Base-by-base conservation (phyloP, 2,797 vertebrate species). In the Chaunax sp. region DNA sequence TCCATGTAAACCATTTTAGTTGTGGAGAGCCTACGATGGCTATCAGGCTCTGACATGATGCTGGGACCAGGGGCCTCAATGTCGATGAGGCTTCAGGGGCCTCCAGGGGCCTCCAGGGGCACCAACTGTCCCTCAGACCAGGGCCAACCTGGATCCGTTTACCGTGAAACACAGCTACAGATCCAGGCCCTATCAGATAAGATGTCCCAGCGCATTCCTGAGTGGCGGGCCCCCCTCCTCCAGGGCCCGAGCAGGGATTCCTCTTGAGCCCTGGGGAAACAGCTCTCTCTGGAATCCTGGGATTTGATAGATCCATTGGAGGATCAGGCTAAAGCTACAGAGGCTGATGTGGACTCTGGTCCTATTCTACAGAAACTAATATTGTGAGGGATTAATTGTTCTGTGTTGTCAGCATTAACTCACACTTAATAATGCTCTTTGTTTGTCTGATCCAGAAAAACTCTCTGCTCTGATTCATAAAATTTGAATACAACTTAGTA, bases 171-270 rank as follows among this genome's bases (percentile, higher is more conserved):
- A 65, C 15, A 23, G 14, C 35, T 18, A 35, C 58, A 64, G 50
- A 72, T 45, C 33, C 60, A 20, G n/a, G 46, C 76, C 77, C 85
- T 77, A 89, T 91, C 90, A 90, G 89, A 92, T 91, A 89, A 87
- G 65, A 73, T 65, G 78, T 83, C 64, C 68, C 44, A 69, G 83
- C 72, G 89, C 86, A 91, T 93, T 92, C 86, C 88, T 76, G 56
- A 82, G 61, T 67, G 65, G 43, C 20, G 40, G 78, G 74, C 57
- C 60, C 62, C n/a, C 81, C 72, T 72, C 77, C 77, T 86, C 38
- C 60, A 67, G 66, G 69, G 69, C 66, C 49, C 13, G 1, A 54
- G 69, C 64, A 55, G 57, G 76, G 59, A 80, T 83, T 80, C 69
- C 52, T 80, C 62, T 38, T 16, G 41, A 76, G 66, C 15, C 30